Conservation (phyloP, 2,888 invertebrate genomes). For the Dynastes tityus region DNA sequence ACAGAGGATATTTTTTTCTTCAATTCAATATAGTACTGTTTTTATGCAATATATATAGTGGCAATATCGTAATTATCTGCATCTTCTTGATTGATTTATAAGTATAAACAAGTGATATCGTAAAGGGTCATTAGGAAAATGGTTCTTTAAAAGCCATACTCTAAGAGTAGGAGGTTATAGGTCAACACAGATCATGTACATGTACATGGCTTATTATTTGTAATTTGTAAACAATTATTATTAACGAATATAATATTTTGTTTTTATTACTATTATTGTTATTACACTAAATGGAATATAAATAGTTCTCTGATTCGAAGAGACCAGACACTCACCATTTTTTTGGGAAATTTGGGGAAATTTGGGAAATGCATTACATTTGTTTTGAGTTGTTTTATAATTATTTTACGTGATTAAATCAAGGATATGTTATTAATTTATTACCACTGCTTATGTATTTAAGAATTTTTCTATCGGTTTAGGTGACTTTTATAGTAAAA, state of each 20-base stretch:
- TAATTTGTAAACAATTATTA: constrained; percentile 53
- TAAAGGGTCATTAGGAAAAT: constrained; percentile 55
- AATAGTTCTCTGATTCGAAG: constrained; percentile 16
- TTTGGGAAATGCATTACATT: constrained; percentile 59
- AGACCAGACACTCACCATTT: constrained; percentile 58
- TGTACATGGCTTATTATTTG: constrained; percentile 48
- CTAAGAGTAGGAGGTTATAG: constrained; percentile 48
- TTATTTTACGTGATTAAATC: constrained; percentile 2
- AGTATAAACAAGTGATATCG: constrained; percentile 55
- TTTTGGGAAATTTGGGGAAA: constrained; percentile 55
- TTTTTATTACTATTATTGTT: not conserved
- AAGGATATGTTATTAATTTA: constrained; percentile 4
- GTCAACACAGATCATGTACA: constrained; percentile 47
- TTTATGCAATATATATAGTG: constrained; percentile 29
- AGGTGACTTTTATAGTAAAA: too few species aligned
- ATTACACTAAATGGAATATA: not conserved
- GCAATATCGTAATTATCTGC: constrained; percentile 30
- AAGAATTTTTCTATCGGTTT: too few species aligned
- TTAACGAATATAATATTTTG: constrained; percentile 29
- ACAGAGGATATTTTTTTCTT: too few species aligned
- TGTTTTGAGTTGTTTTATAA: constrained; percentile 7
- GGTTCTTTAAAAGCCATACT: constrained; percentile 52
- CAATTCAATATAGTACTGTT: constrained; percentile 40
- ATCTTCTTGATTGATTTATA: constrained; percentile 54
- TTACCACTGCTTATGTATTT: constrained; percentile 15